Conservation (phyloP, 2,888 invertebrate genomes). For the Microdon myrmicae region DNA sequence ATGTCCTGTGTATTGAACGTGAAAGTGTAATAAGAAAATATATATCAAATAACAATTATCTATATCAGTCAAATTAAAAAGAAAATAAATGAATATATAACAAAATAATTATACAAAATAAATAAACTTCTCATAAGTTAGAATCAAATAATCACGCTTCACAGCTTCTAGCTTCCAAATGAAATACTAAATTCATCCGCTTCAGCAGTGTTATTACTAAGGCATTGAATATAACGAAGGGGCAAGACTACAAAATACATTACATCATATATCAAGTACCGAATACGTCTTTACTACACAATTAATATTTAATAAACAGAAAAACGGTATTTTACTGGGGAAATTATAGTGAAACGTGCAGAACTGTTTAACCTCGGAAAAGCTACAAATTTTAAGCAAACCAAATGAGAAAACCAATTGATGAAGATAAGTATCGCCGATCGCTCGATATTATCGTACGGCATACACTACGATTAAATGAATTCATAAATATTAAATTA, state of each 20-base stretch:
- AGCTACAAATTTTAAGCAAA: slow-evolving; percentile 39
- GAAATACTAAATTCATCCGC: slow-evolving; percentile 35
- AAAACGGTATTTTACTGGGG: no score
- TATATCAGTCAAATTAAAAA: slow-evolving; percentile 16
- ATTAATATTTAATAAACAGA: no score
- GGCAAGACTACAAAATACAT: no score
- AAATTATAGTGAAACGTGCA: slow-evolving; percentile 21
- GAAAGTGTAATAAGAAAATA: no score
- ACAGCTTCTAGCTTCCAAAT: slow-evolving; percentile 43
- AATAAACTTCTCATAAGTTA: slow-evolving; percentile 32
- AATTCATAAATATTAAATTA: no score
- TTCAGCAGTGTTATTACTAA: slow-evolving; percentile 42
- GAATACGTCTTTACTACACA: no score
- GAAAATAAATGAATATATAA: background rate
- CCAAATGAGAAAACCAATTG: slow-evolving; percentile 5
- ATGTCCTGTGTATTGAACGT: no score
- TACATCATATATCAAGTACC: no score
- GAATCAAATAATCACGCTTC: slow-evolving; percentile 43
- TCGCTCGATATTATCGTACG: no score
- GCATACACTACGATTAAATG: slow-evolving; percentile 23
- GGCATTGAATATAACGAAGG: no score
- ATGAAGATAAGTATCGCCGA: slow-evolving; percentile 10
- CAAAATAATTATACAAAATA: slow-evolving; percentile 1
- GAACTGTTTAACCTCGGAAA: slow-evolving; percentile 49
- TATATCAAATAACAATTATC: no score